Percentiles rank a stretch among this genome's conserved stretches.
Evolutionary conservation across 2,888 invertebrate genomes (phyloP).

Genomic region (Harpalus rubripes): DNA sequence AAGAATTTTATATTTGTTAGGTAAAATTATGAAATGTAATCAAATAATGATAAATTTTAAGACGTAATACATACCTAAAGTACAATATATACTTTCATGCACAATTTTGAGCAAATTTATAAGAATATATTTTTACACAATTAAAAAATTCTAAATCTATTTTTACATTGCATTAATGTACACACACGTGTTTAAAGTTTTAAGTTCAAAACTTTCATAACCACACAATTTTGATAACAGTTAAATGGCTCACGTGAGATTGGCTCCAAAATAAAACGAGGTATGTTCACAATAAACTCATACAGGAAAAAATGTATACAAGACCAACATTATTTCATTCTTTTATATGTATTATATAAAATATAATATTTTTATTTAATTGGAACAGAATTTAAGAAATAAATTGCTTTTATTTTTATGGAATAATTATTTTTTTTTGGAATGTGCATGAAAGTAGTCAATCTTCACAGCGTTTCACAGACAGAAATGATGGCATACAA

Average conservation of each 20-base stretch:
- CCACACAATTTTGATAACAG: background rate
- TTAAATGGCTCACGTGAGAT: too few relatives aligned
- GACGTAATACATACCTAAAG: conserved; percentile 12
- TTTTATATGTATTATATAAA: background rate
- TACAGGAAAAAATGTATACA: too few relatives aligned
- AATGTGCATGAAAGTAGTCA: background rate
- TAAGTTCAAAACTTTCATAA: conserved; percentile 13
- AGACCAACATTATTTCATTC: too few relatives aligned
- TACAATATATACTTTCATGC: background rate
- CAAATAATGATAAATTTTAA: background rate
- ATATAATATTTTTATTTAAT: background rate
- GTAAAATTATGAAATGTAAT: background rate
- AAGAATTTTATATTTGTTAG: background rate
- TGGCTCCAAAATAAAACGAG: background rate
- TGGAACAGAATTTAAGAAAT: too few relatives aligned
- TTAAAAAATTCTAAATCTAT: conserved; percentile 5
- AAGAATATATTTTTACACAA: conserved; percentile 6
- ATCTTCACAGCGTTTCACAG: conserved; percentile 12
- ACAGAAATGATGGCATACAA: conserved; percentile 37
- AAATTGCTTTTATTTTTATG: too few relatives aligned
- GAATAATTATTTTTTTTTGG: too few relatives aligned
- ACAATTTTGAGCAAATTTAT: background rate
- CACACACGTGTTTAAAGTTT: conserved; percentile 36
- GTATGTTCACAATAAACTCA: conserved; percentile 8
- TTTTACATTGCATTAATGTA: conserved; percentile 17